Evolutionary conservation across 2,797 vertebrate genomes (phyloP).

Genomic region (Hypotaenidia philippensis): DNA sequence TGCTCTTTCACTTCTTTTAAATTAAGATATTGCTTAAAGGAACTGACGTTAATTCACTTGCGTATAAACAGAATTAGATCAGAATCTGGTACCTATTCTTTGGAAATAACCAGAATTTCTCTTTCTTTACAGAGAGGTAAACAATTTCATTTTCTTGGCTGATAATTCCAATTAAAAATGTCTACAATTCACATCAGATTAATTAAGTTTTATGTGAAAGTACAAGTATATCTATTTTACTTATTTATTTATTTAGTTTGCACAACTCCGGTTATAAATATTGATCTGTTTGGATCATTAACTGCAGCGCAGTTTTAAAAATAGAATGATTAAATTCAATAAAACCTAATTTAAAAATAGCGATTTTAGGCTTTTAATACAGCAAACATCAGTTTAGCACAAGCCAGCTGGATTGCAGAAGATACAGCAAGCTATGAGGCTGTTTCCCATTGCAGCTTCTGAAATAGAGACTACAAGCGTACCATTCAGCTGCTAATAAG

Average conservation of each 20-base stretch:
- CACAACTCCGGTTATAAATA: slow-evolving; percentile 32
- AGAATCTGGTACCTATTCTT: neutral
- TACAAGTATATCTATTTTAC: slow-evolving; percentile 6
- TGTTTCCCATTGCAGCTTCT: neutral
- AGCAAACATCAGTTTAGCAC: neutral
- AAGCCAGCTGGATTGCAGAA: neutral
- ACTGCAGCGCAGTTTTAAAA: slow-evolving; percentile 45
- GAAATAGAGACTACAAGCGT: neutral
- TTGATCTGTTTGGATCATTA: slow-evolving; percentile 63
- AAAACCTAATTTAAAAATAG: slow-evolving; percentile 31
- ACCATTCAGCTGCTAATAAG: neutral
- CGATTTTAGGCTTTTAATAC: slow-evolving; percentile 11
- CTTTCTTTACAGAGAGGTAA: neutral
- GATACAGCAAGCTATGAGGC: neutral
- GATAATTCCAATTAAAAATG: neutral
- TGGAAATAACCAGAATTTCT: neutral
- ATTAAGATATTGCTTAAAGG: neutral
- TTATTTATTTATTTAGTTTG: slow-evolving; percentile 49
- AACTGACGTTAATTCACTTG: neutral
- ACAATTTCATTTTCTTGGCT: neutral
- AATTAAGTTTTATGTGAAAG: slow-evolving; percentile 10
- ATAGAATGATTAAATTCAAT: slow-evolving; percentile 41
- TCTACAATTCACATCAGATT: slow-evolving; percentile 19
- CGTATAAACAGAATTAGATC: neutral
- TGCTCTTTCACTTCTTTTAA: neutral